Percentiles rank a stretch among this genome's conserved stretches.
Evolutionary conservation across 2,888 invertebrate species (phyloP).

Genomic region (Drosophila hamatofila): DNA sequence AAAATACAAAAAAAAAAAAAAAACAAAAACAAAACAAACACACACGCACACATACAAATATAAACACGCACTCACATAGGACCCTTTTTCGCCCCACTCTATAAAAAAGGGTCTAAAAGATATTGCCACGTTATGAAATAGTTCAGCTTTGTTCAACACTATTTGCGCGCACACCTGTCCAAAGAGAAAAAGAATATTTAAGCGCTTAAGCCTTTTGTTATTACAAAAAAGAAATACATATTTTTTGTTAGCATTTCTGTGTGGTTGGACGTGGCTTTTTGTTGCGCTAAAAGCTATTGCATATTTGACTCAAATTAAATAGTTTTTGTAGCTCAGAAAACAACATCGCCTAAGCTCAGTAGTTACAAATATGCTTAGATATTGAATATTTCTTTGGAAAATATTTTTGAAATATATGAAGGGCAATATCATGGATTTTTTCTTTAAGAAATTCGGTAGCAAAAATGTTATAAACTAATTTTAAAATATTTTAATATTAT

Average conservation of each 20-base stretch:
- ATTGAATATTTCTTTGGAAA: not conserved
- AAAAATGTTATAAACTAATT: not conserved
- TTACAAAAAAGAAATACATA: constrained; percentile 18
- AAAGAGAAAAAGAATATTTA: constrained; percentile 31
- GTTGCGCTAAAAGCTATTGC: constrained; percentile 54
- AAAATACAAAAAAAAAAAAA: constrained; percentile 16
- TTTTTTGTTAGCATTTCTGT: not conserved
- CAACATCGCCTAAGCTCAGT: constrained; percentile 6
- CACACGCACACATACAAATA: not conserved
- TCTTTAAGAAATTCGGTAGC: not conserved
- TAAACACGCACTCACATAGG: not conserved
- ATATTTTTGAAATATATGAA: not conserved
- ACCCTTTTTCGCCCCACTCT: not conserved
- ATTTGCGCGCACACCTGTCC: constrained; percentile 41
- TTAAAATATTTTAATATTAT: no score
- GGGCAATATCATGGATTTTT: not conserved
- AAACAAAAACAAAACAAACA: not conserved
- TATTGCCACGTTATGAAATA: constrained; percentile 46
- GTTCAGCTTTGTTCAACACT: constrained; percentile 36
- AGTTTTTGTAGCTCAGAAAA: constrained; percentile 20
- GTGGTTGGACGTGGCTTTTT: constrained; percentile 26
- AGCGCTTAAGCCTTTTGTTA: constrained; percentile 62
- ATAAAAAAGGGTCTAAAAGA: constrained; percentile 3
- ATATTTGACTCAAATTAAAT: constrained; percentile 59
- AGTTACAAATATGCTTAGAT: not conserved